phyloP scores from a whole-genome alignment of 2,888 invertebrate genomes.

The Toxonevra muliebris region DNA sequence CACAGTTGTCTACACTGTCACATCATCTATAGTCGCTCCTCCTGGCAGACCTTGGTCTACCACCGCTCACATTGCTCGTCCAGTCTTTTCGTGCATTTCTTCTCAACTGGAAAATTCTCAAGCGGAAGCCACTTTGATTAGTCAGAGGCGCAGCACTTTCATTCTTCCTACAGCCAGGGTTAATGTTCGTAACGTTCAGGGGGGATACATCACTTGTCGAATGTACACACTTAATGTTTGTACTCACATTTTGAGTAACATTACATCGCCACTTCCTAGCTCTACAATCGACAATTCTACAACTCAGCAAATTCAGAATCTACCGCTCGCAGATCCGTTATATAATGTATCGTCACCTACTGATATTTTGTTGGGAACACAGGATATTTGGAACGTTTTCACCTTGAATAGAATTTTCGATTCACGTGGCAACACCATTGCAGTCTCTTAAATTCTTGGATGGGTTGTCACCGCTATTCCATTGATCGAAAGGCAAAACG shows the following conservation, averaged over 20 bases:
- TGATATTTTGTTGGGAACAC: not conserved
- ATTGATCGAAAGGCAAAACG: not conserved
- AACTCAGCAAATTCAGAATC: not conserved
- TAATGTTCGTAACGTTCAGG: conserved; percentile 18
- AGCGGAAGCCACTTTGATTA: too few relatives aligned
- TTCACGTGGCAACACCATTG: not conserved
- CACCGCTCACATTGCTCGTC: not conserved
- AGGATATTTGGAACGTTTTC: too few relatives aligned
- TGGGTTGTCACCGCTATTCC: not conserved
- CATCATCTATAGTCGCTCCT: conserved; percentile 12
- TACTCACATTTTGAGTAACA: not conserved
- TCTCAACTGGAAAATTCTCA: too few relatives aligned
- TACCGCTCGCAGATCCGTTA: not conserved
- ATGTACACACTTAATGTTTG: not conserved
- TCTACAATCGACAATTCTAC: not conserved
- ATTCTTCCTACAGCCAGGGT: conserved; percentile 30
- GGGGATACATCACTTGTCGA: conserved; percentile 14
- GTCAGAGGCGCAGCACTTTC: not conserved
- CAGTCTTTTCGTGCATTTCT: not conserved
- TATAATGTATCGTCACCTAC: not conserved
- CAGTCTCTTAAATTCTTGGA: not conserved
- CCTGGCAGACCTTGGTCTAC: not conserved
- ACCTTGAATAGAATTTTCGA: not conserved
- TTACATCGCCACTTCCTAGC: conserved; percentile 8
- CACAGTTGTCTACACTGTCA: conserved; percentile 4